Evolutionary conservation across 1,140 invertebrate genomes (phyloP).

Genomic region (Ceratosolen solmsi): DNA sequence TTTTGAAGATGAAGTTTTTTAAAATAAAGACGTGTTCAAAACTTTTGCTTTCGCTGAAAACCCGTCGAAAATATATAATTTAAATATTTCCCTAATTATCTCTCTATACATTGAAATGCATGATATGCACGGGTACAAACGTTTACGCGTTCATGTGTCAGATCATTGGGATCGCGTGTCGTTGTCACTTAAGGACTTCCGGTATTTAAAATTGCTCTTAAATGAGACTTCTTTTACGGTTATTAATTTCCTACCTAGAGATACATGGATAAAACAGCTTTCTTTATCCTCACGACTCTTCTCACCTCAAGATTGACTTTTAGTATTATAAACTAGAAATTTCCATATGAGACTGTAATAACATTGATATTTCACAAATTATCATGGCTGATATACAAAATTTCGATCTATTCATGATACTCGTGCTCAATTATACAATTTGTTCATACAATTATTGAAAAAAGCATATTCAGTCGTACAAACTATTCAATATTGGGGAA

Average conservation of each 20-base stretch:
- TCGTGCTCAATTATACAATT: too few relatives aligned
- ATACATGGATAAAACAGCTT: neutral
- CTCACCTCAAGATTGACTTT: slow-evolving; percentile 17
- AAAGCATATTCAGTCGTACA: too few relatives aligned
- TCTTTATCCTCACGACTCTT: neutral
- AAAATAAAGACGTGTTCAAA: too few relatives aligned
- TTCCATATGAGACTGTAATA: neutral
- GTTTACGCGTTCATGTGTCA: neutral
- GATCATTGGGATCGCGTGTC: slow-evolving; percentile 15
- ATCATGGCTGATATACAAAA: too few relatives aligned
- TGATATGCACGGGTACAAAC: neutral
- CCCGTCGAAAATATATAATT: too few relatives aligned
- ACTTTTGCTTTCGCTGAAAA: too few relatives aligned
- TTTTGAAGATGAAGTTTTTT: too few relatives aligned
- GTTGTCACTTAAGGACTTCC: slow-evolving; percentile 35
- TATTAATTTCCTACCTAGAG: slow-evolving; percentile 8
- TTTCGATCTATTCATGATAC: too few relatives aligned
- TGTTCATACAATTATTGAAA: too few relatives aligned
- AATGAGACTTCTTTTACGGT: slow-evolving; percentile 22
- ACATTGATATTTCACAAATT: neutral
- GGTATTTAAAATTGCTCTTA: slow-evolving; percentile 38
- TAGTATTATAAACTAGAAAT: neutral
- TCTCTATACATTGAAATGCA: neutral
- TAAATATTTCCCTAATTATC: slow-evolving; percentile 19
- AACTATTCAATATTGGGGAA: too few relatives aligned